These are phyloP conservation scores for Drosophila robusta DNA, from an alignment of 2,888 invertebrate genomes.

Conservation along the genomic window DNA sequence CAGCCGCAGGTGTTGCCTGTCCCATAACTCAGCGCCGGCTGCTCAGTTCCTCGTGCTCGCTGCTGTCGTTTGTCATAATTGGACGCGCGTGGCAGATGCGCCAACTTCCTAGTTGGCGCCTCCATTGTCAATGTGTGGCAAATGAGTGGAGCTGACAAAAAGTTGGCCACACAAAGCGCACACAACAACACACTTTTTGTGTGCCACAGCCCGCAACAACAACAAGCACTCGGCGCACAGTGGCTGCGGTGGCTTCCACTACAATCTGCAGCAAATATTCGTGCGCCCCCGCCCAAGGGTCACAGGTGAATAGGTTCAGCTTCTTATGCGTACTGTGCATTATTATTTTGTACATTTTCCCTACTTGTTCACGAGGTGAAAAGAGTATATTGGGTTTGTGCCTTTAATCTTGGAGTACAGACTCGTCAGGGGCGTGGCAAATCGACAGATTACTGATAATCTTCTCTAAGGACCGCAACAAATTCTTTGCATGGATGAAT, in stretches of 20 bases:
- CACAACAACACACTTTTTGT: constrained; percentile 26
- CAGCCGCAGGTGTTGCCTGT: constrained; percentile 60
- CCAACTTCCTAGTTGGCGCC: constrained; percentile 71
- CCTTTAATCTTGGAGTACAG: too few species aligned
- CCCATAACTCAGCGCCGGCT: constrained; percentile 50
- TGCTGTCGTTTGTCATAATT: constrained; percentile 70
- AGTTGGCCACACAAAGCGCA: constrained; percentile 44
- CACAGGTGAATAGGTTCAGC: too few species aligned
- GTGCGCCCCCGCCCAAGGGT: too few species aligned
- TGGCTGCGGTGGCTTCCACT: neutral
- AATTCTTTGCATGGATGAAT: too few species aligned
- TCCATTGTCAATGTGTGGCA: constrained; percentile 53
- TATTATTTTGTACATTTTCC: too few species aligned
- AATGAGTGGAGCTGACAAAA: constrained; percentile 44
- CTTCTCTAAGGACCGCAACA: too few species aligned
- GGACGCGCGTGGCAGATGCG: constrained; percentile 73
- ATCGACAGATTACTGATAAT: too few species aligned
- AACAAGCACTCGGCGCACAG: constrained; percentile 22
- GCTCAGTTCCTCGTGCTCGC: constrained; percentile 56
- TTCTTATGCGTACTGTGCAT: too few species aligned
- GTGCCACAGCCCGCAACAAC: constrained; percentile 15
- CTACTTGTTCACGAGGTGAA: too few species aligned
- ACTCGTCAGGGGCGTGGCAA: too few species aligned
- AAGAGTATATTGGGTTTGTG: too few species aligned
- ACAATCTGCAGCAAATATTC: neutral